Conservation (phyloP, 2,113 vertebrate species). For the Pygoscelis antarcticus region DNA sequence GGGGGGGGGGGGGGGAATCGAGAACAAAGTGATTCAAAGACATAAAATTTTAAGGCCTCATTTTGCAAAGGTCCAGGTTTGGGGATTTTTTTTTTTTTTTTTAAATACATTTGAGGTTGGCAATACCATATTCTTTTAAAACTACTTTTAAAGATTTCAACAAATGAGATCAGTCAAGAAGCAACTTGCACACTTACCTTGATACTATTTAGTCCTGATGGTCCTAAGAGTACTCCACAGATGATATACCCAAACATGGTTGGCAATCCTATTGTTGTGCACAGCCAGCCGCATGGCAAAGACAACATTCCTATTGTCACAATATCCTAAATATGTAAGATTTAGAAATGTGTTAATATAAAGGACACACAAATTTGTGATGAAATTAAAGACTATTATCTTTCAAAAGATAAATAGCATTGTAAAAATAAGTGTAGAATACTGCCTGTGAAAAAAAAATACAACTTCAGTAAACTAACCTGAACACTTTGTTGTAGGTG, state of each 20-base stretch:
- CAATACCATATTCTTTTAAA: neutral
- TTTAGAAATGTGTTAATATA: neutral
- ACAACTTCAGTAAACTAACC: neutral
- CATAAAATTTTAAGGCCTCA: neutral
- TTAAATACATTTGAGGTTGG: neutral
- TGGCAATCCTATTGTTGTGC: conserved; percentile 86
- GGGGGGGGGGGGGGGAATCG: neutral
- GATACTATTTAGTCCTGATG: conserved; percentile 93
- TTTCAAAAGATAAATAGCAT: neutral
- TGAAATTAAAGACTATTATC: neutral
- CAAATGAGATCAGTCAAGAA: neutral
- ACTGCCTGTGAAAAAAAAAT: neutral
- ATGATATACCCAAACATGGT: conserved; percentile 97
- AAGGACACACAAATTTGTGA: neutral
- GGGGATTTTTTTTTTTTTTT: neutral
- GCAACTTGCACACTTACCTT: conserved; percentile 77
- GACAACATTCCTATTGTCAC: conserved; percentile 93
- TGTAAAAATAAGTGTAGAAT: neutral
- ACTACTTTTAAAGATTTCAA: neutral
- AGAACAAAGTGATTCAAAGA: neutral
- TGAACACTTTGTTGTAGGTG: neutral
- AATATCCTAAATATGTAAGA: conserved; percentile 81
- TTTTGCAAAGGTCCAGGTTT: neutral
- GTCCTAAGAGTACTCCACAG: conserved; percentile 93
- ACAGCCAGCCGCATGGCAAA: conserved; percentile 94